Percentiles rank a stretch among this genome's conserved stretches.
Conservation (phyloP, 2,888 invertebrate species). For the Timema cristinae region DNA sequence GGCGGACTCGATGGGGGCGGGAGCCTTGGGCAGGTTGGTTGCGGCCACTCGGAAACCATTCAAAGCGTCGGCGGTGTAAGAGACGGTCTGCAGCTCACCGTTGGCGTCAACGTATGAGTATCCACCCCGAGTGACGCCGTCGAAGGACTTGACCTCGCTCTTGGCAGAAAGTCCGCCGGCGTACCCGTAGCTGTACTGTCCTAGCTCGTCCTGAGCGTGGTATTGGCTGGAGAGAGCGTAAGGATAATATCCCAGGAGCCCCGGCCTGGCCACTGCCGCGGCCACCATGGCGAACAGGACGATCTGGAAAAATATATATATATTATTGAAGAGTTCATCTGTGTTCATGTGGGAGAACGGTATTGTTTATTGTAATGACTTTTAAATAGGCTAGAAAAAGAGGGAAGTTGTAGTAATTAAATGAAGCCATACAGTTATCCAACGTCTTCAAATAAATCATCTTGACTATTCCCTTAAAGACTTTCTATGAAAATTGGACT, state of each 20-base stretch:
- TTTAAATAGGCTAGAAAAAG: no score
- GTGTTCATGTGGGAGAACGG: no score
- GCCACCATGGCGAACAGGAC: slow-evolving; percentile 21
- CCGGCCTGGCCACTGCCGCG: slow-evolving; percentile 29
- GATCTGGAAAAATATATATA: background rate
- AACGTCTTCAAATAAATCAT: no score
- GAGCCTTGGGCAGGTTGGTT: slow-evolving; percentile 40
- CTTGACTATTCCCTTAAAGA: no score
- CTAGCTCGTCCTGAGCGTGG: slow-evolving; percentile 44
- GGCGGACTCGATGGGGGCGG: slow-evolving; percentile 24
- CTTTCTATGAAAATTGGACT: no score
- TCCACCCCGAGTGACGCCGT: slow-evolving; percentile 58
- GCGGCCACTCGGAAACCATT: slow-evolving; percentile 40
- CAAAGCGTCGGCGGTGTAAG: slow-evolving; percentile 37
- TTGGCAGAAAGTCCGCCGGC: slow-evolving; percentile 33
- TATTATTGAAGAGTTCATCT: background rate
- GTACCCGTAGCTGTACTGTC: slow-evolving; percentile 46
- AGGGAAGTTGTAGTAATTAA: no score
- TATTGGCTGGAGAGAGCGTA: slow-evolving; percentile 34
- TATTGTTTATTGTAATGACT: no score
- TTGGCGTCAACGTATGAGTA: slow-evolving; percentile 59
- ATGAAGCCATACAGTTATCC: no score
- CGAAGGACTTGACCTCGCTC: slow-evolving; percentile 47
- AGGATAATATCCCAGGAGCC: slow-evolving; percentile 21
- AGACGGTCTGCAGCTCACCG: slow-evolving; percentile 43